Conservation (phyloP, 2,888 invertebrate species). For the Ormyrus pomaceus region DNA sequence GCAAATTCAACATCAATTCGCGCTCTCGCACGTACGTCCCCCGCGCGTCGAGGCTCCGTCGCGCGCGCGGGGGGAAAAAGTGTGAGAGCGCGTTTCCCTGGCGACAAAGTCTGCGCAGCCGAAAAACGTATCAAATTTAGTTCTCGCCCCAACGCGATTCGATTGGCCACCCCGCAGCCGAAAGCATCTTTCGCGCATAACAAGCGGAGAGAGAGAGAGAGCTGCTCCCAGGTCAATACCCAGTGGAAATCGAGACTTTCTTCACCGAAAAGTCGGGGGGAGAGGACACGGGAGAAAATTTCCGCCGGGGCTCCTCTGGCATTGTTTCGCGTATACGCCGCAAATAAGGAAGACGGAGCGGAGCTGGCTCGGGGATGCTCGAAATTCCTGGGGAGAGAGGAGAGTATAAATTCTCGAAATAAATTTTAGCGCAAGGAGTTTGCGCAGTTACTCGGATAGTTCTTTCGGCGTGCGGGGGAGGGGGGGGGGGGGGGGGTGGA, state of each 20-base stretch:
- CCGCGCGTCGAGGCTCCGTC: slow-evolving; percentile 4
- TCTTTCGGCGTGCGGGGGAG: too few species aligned
- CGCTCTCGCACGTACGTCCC: slow-evolving; percentile 4
- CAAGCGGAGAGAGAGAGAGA: not conserved
- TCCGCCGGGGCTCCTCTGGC: not conserved
- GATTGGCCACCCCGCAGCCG: slow-evolving; percentile 24
- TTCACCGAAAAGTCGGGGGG: slow-evolving; percentile 25
- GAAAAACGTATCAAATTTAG: slow-evolving; percentile 49
- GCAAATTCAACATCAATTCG: slow-evolving; percentile 40
- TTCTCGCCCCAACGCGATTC: slow-evolving; percentile 30
- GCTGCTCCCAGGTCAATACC: slow-evolving; percentile 28
- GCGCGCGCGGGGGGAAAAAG: not conserved
- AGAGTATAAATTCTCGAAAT: slow-evolving; percentile 34
- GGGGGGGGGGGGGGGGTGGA: too few species aligned
- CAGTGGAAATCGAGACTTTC: slow-evolving; percentile 36
- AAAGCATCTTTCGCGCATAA: not conserved
- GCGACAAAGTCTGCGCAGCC: not conserved
- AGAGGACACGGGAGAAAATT: not conserved
- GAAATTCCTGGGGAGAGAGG: not conserved
- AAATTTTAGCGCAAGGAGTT: slow-evolving; percentile 8
- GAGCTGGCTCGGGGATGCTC: not conserved
- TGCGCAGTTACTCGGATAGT: too few species aligned
- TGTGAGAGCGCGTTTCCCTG: slow-evolving; percentile 19
- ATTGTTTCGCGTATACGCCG: slow-evolving; percentile 25
- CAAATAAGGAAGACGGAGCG: slow-evolving; percentile 31